Evolutionary conservation across 2,888 invertebrate species (phyloP), one percentile per base, ranked within the genome.

Genomic region (Barypeithes pellucidus): DNA sequence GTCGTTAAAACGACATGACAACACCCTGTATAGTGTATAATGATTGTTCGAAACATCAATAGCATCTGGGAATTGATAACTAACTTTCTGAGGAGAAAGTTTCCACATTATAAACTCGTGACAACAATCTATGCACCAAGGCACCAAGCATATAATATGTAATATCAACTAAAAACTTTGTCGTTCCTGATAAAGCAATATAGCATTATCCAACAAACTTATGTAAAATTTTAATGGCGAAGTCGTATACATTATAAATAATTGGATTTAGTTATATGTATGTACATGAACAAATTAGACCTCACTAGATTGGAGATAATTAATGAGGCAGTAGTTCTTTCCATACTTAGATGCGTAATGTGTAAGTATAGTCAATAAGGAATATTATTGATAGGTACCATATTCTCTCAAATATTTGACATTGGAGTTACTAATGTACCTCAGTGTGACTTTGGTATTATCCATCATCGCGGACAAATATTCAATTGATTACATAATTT

Each of bases 21-120:
- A n/a, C n/a, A n/a, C n/a, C n/a, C n/a, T n/a, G n/a, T n/a, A 7
- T 22, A 12, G 1, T 50, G 12, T 24, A 47, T 50, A 22, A 24
- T 50, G 16, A 20, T 24, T 24, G n/a, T 50, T 50, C n/a, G 12
- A n/a, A 50, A 24, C 50, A 50, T 50, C 50, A 50, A 50, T 50
- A 50, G 24, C 50, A 50, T 24, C 20, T 12, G 24, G 50, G 24
- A 50, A 50, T 50, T 50, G 24, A 50, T 50, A 50, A 50, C 50
- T 22, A 50, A 50, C 50, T 50, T 24, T n/a, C n/a, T n/a, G n/a
- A n/a, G 11, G 11, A n/a, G n/a, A 24, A 50, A 50, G 22, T 50
- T 50, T 50, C 24, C n/a, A 24, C 50, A 24, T 50, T 24, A 50
- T 50, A 24, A 50, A n/a, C 24, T n/a, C 24, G 50, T 24, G 22